Evolutionary conservation across 2,888 invertebrate genomes (phyloP), one percentile per base, ranked within the genome.

Genomic region (Drosophila barbarae): DNA sequence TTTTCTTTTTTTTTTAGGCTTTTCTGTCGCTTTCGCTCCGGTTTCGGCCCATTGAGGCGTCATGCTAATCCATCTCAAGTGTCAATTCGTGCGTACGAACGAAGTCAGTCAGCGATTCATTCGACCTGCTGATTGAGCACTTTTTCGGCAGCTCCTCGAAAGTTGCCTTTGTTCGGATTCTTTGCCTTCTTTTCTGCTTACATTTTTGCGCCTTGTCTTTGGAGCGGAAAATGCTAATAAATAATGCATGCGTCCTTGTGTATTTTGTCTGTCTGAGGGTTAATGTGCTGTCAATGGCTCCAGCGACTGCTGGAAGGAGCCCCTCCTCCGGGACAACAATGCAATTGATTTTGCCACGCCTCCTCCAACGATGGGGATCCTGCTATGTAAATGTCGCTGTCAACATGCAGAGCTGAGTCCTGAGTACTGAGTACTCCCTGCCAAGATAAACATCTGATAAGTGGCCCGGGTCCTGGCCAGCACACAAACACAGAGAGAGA

Each of bases 21-120:
- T 23, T 30, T 18, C 5, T 47, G 64, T 47, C 26, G 50, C 42
- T 34, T 52, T 65, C 30, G 30, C 36, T 38, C 7, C 21, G 30
- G 28, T 21, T 21, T 38, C 53, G 36, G 51, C 52, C 72, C 54
- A 52, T 26, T 50, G 50, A 49, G 67, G 65, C 64, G 70, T 70
- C 71, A 71, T 74, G 72, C 72, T 79, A 83, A 85, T 79, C 74
- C 83, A 83, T 76, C 74, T 79, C 77, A 83, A 85, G 84, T 81
- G 80, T 79, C 83, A 85, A 79, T 85, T 81, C 85, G 71, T 76
- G 80, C 74, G 71, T 79, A 69, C 53, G 61, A 69, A 73, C 73
- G 46, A 63, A 73, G 71, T 68, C 73, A 80, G 81, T 74, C 84
- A 80, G 68, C 73, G 78, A 73, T 72, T 77, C 78, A 66, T 77